A percentile compares a stretch with the other conserved stretches of the same genome.
These are phyloP conservation scores for Dicyrtoma fusca DNA, from an alignment of 2,888 invertebrate genomes.

Conservation along the genomic window DNA sequence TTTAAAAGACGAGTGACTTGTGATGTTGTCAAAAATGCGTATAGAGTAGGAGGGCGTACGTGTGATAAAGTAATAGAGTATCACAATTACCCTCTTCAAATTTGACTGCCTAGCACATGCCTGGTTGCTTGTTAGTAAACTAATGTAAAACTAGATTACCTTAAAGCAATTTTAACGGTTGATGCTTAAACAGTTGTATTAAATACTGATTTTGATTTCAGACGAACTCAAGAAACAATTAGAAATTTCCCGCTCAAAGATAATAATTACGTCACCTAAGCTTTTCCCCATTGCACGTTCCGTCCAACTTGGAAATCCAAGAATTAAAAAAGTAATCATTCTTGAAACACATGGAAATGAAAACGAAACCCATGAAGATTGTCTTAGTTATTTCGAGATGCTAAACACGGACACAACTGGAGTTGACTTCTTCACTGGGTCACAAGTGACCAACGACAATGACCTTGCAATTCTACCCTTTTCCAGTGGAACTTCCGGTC, in stretches of 20 bases:
- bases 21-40: too few relatives aligned
- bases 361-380: constrained; percentile 41
- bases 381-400: constrained; percentile 44
- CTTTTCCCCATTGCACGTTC: constrained; percentile 4
- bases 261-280: background rate
- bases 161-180: too few relatives aligned
- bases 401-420: constrained; percentile 37
- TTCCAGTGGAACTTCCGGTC: constrained; percentile 62
- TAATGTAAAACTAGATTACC: too few relatives aligned
- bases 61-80: too few relatives aligned
- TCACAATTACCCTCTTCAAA: too few relatives aligned
- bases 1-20: too few relatives aligned
- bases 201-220: too few relatives aligned
- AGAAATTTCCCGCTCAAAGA: constrained; percentile 4
- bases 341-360: too few relatives aligned
- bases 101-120: too few relatives aligned
- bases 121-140: too few relatives aligned
- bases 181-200: too few relatives aligned
- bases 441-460: constrained; percentile 39
- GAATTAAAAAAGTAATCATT: constrained; percentile 40
- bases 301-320: constrained; percentile 37
- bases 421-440: constrained; percentile 40
- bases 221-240: constrained; percentile 24
- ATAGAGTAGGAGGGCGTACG: too few relatives aligned
- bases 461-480: constrained; percentile 42